Percentiles rank a stretch among this genome's conserved stretches.
Evolutionary conservation across 2,113 vertebrate species (phyloP).

Genomic region (Bos javanicus): DNA sequence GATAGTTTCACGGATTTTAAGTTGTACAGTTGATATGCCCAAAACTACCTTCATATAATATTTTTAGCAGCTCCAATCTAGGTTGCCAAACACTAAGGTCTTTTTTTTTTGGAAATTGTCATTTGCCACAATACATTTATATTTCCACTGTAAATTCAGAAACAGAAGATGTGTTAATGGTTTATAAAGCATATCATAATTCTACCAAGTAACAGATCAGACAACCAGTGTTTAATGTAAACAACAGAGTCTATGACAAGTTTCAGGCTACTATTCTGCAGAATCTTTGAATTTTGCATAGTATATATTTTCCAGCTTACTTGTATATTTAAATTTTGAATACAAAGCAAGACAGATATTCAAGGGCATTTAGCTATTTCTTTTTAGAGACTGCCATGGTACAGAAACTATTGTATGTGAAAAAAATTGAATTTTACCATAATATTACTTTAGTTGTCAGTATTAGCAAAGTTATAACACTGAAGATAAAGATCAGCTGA

Average conservation of each 20-base stretch:
- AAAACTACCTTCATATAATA: not conserved
- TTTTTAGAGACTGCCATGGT: not conserved
- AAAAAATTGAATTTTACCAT: not conserved
- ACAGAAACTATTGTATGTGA: not conserved
- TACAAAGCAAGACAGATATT: not conserved
- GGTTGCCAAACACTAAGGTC: not conserved
- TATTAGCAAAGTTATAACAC: not conserved
- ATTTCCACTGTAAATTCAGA: not conserved
- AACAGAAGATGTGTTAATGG: not conserved
- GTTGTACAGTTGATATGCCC: not conserved
- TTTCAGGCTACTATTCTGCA: not conserved
- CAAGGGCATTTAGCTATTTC: not conserved
- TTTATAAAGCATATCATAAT: not conserved
- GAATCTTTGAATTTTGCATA: not conserved
- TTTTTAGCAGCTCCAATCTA: not conserved
- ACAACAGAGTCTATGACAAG: not conserved
- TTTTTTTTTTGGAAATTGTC: not conserved
- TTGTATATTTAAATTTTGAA: not conserved
- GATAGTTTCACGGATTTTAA: not conserved
- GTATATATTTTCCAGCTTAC: not conserved
- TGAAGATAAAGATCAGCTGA: not conserved
- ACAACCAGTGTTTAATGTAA: not conserved
- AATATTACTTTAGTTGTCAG: not conserved
- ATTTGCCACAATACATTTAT: not conserved
- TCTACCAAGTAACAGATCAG: not conserved